Evolutionary conservation across 2,888 invertebrate species (phyloP), one percentile per base, ranked within the genome.

Genomic region (Oligia fasciuncula): DNA sequence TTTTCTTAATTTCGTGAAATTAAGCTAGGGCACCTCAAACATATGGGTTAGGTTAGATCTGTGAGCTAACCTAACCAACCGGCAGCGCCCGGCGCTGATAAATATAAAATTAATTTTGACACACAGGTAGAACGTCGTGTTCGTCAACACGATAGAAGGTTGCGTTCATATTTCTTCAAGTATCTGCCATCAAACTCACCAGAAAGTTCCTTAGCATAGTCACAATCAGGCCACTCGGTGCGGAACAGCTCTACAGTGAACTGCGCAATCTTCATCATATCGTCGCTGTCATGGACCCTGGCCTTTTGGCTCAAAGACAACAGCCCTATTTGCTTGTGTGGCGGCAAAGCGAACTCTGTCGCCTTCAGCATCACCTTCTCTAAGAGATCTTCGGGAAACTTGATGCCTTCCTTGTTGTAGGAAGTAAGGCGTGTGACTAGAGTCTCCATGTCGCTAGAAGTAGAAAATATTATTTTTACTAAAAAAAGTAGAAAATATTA

Each of bases 341-440:
- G 94, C 60, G 94, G 90, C 14, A 96, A 89, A 0, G 90, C 90
- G 51, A 88, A 82, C 76, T 87, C 89, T 0, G 88, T 77, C 0
- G 94, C 95, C 65, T 82, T 86, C 69, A 75, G 77, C 80, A 93
- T 87, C 66, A 93, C 90, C 17, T 51, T 67, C 73, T 94, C 93
- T 1, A 95, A 67, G 4, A 94, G 70, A 1, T 92, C 93, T 4
- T 93, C 94, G 0, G 94, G 86, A 77, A 95, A 89, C 68, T 91
- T 90, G 35, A 93, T 88, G 29, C 95, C 95, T 14, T 95, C 95
- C 74, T 94, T 93, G 91, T 94, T 92, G 92, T 94, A 95, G 43
- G 93, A 91, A 0, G 89, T 90, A 14, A 96, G 82, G 0, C 94
- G 94, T 4, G 77, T 71, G 54, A 94, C 93, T 13, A 96, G 76